phyloP scores from a whole-genome alignment of 2,888 invertebrate species.

The Eupeodes latifasciatus region DNA sequence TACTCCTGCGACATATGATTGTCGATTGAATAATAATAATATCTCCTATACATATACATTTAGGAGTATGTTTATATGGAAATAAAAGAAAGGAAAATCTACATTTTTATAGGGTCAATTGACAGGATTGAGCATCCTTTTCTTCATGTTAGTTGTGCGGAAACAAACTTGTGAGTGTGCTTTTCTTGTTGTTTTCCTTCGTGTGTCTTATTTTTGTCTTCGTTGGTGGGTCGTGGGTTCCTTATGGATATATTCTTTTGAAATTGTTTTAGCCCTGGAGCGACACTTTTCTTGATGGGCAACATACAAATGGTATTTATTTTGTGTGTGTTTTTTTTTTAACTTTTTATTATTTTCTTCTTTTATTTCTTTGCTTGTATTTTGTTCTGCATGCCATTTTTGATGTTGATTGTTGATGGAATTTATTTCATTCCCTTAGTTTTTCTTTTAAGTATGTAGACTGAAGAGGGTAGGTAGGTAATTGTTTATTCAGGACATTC shows the following conservation, averaged over 20 bases:
- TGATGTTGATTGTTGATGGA: conserved; percentile 16
- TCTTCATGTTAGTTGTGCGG: neutral
- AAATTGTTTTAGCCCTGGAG: conserved; percentile 21
- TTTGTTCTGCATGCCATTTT: conserved; percentile 12
- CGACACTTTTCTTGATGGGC: neutral
- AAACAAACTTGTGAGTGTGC: conserved; percentile 7
- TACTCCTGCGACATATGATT: conserved; percentile 36
- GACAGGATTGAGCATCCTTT: conserved; percentile 22
- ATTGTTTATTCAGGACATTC: conserved; percentile 36
- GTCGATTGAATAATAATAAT: conserved; percentile 30
- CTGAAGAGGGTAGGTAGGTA: neutral
- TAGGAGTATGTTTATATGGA: too few relatives aligned
- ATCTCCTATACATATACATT: too few relatives aligned
- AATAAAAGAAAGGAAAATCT: conserved; percentile 15
- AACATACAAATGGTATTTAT: neutral
- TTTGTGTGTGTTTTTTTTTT: conserved; percentile 10
- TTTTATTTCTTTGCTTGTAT: too few relatives aligned
- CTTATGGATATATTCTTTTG: conserved; percentile 14
- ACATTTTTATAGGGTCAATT: conserved; percentile 45
- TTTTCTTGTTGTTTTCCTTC: neutral
- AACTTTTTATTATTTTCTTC: conserved; percentile 13
- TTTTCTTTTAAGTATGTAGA: neutral
- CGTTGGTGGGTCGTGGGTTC: neutral
- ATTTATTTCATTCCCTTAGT: neutral
- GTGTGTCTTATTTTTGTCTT: conserved; percentile 30